Evolutionary conservation across 2,113 vertebrate species (phyloP).

Genomic region (Aldabrachelys gigantea): DNA sequence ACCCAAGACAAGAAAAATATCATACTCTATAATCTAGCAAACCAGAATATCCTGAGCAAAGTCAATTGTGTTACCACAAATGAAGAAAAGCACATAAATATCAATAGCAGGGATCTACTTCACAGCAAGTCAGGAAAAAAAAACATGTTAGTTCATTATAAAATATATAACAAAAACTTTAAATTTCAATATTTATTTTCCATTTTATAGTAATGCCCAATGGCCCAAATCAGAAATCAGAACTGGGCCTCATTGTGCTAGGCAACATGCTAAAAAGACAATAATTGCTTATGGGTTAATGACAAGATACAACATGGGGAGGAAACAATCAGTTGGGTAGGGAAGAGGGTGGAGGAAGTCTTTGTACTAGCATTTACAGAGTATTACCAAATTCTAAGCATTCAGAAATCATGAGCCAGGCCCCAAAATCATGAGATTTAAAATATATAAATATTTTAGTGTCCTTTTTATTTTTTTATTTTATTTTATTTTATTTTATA

Average conservation of each 20-base stretch:
- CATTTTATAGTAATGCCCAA: background rate
- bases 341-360: background rate
- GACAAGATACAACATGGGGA: background rate
- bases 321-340: background rate
- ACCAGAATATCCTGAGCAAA: background rate
- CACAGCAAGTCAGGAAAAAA: background rate
- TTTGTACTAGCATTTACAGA: background rate
- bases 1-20: background rate
- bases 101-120: background rate
- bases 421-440: background rate
- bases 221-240: background rate
- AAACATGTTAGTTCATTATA: background rate
- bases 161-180: background rate
- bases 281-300: background rate
- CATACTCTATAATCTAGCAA: background rate
- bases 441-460: background rate
- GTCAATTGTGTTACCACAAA: background rate
- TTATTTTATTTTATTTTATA: too few species aligned
- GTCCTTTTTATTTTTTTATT: background rate
- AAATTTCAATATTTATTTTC: background rate
- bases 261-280: background rate
- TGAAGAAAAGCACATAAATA: background rate
- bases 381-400: background rate
- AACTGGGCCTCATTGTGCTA: background rate
- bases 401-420: background rate